Percentiles rank a stretch among this genome's conserved stretches.
These are phyloP conservation scores for Tenualosa thibaudeaui DNA, from an alignment of 2,797 vertebrate genomes.

Conservation along the genomic window DNA sequence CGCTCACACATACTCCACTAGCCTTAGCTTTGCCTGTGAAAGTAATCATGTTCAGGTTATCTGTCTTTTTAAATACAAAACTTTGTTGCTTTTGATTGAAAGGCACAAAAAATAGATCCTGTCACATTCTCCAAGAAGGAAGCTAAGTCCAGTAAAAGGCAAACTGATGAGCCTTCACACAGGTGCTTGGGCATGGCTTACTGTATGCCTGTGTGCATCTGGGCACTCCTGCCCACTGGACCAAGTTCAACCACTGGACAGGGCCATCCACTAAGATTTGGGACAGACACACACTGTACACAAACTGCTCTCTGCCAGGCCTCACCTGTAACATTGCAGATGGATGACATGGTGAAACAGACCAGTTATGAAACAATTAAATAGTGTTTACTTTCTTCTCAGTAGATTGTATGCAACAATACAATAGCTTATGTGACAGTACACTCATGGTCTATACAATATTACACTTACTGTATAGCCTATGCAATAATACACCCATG, in stretches of 20 bases:
- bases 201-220: neutral
- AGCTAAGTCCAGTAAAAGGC: neutral
- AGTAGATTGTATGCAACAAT: no score
- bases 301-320: neutral
- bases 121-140: neutral
- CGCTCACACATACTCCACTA: neutral
- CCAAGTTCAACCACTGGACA: neutral
- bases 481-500: no score
- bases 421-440: no score
- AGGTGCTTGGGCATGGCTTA: neutral
- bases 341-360: no score
- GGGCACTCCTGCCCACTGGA: neutral
- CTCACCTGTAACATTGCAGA: no score
- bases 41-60: neutral
- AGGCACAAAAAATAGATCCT: neutral
- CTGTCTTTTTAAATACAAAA: neutral
- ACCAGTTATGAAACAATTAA: no score
- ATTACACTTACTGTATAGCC: no score
- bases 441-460: no score
- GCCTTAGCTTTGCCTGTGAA: neutral
- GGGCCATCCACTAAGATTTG: conserved; percentile 36
- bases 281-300: conserved; percentile 28
- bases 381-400: no score
- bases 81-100: neutral
- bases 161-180: neutral